Percentiles rank a stretch among this genome's conserved stretches.
Conservation (phyloP, 92 coral and sea anemone species). For the Porites cylindrica region DNA sequence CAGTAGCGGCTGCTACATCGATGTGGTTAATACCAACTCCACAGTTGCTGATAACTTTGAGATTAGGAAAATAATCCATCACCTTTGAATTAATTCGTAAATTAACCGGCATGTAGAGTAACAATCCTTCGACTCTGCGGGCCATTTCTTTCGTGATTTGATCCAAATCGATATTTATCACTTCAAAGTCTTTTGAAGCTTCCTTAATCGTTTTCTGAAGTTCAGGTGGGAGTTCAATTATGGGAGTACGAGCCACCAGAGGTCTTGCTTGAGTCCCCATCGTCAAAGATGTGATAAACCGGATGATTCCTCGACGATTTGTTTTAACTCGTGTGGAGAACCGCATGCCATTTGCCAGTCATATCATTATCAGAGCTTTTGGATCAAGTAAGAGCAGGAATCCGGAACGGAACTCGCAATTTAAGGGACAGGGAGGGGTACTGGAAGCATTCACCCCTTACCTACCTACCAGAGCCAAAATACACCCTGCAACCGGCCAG, state of each 20-base stretch:
- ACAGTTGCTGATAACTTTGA: constrained; percentile 60
- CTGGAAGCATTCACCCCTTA: no score
- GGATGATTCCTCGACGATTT: background rate
- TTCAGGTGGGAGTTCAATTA: constrained; percentile 6
- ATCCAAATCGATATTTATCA: background rate
- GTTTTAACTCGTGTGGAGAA: no score
- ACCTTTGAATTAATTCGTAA: constrained; percentile 26
- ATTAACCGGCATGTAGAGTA: background rate
- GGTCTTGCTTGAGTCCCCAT: constrained; percentile 20
- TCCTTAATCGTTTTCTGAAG: constrained; percentile 14
- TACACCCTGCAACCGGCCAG: no score
- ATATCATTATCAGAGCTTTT: no score
- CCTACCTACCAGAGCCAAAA: no score
- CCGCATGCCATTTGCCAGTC: no score
- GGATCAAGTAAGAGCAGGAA: no score
- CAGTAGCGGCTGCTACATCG: constrained; percentile 73
- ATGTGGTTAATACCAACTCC: constrained; percentile 76
- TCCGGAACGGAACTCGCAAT: no score
- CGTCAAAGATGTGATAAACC: background rate
- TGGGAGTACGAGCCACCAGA: constrained; percentile 25
- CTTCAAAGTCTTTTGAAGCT: background rate
- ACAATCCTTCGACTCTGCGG: constrained; percentile 21
- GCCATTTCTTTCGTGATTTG: background rate
- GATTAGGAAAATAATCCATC: constrained; percentile 72
- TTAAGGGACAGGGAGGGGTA: no score